Evolutionary conservation across 1,140 invertebrate species (phyloP), one percentile per base, ranked within the genome.

Genomic region (Stegodyphus mimosarum): DNA sequence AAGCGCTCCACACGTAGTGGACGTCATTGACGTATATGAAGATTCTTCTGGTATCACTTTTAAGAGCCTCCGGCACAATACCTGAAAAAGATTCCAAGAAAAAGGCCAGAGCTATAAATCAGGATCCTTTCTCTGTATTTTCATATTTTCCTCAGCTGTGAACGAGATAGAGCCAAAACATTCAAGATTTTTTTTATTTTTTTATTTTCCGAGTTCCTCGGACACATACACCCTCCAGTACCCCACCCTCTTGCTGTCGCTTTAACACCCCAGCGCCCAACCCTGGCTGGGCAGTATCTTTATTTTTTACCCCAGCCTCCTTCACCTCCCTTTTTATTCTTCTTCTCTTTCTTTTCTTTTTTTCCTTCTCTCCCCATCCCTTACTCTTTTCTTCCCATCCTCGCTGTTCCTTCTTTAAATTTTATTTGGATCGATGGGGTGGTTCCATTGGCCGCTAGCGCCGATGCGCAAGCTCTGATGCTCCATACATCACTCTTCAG

Each of bases 401-500:
- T 74, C 52, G 50, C 15, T n/a, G 5, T 69, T 53, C 78, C 64
- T 84, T 74, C 81, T 76, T 84, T 76, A 84, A 84, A 84, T 84
- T 84, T 84, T 50, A 84, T 75, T 70, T 55, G 60, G 81, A 84
- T 84, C 81, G 81, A 84, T 84, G 64, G 51, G 49, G 66, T 60
- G 72, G 49, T 75, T n/a, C 73, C 73, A 84, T 84, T 84, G 81
- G 81, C 33, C 11, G 66, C 11, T 67, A 11, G 17, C 48, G 63
- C 55, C 60, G 70, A 83, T 83, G 80, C 80, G 80, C 80, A 83
- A 83, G 60, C 55, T 71, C 51, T 49, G 63, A 55, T 84, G 81
- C 81, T 75, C 81, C 33, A 84, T 84, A 66, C 81, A 76, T 84
- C 81, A 84, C 76, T 70, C 72, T 69, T 84, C 52, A 15, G 66